Evolutionary conservation across 2,113 vertebrate species (phyloP).

Genomic region (Poecile atricapillus): DNA sequence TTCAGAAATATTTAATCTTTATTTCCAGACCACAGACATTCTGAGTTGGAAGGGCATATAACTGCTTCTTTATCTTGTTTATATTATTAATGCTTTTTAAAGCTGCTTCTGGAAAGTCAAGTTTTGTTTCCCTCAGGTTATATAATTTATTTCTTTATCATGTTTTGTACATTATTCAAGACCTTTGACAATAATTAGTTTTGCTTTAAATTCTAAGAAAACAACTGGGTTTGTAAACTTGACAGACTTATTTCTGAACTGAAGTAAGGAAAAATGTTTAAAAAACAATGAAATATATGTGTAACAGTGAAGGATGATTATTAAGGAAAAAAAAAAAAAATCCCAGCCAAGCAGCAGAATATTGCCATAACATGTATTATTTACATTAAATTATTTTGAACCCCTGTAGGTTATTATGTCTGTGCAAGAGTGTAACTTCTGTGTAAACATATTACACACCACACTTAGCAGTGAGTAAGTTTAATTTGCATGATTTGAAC

Average conservation of each 20-base stretch:
- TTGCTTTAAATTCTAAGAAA: background rate
- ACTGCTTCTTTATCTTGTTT: background rate
- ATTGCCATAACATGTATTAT: background rate
- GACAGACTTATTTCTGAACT: background rate
- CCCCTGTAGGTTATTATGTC: background rate
- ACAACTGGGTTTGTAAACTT: background rate
- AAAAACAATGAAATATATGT: background rate
- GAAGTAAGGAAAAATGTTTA: background rate
- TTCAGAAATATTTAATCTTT: background rate
- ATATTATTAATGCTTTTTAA: background rate
- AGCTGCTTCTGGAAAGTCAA: background rate
- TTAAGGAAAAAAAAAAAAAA: background rate
- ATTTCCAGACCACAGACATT: background rate
- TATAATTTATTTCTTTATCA: background rate
- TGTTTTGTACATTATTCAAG: background rate
- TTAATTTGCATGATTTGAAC: background rate
- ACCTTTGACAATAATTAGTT: background rate
- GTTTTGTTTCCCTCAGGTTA: background rate
- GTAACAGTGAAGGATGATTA: background rate
- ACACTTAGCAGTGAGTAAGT: background rate
- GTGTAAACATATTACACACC: fast-evolving
- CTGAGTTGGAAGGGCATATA: background rate
- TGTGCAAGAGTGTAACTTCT: background rate
- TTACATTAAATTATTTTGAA: background rate
- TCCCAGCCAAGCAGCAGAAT: background rate